Conservation (phyloP, 2,888 invertebrate genomes). For the Agrilus cyanescens region DNA sequence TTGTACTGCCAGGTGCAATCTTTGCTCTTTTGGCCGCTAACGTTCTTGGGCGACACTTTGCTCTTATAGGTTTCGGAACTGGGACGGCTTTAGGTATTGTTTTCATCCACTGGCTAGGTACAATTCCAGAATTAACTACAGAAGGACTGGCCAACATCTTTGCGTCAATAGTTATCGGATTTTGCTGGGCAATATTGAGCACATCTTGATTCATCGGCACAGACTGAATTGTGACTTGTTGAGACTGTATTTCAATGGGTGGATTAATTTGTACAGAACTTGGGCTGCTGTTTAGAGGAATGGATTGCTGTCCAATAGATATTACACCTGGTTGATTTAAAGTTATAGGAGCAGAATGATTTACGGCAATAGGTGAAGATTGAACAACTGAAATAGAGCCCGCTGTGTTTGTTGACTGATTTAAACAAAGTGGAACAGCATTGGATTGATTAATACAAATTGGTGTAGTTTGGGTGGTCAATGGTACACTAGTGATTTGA, state of each 20-base stretch:
- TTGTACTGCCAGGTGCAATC: conserved; percentile 13
- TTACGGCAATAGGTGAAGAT: conserved; percentile 11
- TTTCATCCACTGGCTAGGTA: conserved; percentile 28
- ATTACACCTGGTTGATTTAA: conserved; percentile 14
- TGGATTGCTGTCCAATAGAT: background rate
- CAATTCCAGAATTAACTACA: conserved; percentile 21
- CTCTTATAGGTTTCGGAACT: conserved; percentile 23
- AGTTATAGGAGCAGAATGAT: conserved; percentile 15
- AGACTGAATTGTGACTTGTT: conserved; percentile 28
- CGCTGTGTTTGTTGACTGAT: conserved; percentile 20
- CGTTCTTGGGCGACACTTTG: conserved; percentile 22
- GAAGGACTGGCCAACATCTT: conserved; percentile 24
- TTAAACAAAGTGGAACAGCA: conserved; percentile 19
- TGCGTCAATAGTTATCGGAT: conserved; percentile 26
- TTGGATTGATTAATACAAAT: conserved; percentile 25
- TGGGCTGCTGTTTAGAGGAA: conserved; percentile 14
- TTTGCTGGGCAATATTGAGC: conserved; percentile 25
- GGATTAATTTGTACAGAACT: conserved; percentile 17
- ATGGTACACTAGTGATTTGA: conserved; percentile 2
- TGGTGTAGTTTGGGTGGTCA: conserved; percentile 23
- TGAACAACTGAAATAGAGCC: conserved; percentile 15
- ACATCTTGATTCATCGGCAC: conserved; percentile 25
- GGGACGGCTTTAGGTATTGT: conserved; percentile 22
- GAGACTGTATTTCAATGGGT: conserved; percentile 23
- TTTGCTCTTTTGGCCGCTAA: conserved; percentile 18